Conservation (phyloP, 2,888 invertebrate species). For the Drosophila rubida region DNA sequence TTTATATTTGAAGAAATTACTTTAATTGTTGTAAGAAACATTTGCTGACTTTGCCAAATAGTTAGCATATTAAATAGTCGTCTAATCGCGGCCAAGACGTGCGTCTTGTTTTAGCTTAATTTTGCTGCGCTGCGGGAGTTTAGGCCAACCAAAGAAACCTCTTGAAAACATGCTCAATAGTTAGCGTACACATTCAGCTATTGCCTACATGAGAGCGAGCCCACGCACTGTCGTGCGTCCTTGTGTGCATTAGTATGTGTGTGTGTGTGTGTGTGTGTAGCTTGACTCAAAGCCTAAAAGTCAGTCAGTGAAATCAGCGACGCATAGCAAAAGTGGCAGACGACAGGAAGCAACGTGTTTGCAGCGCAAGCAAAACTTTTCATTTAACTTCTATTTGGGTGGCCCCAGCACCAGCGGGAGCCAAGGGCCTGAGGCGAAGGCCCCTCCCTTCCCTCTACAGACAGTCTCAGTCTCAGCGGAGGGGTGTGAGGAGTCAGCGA, state of each 20-base stretch:
- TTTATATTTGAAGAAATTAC: too few species aligned
- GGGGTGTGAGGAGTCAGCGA: slow-evolving; percentile 27
- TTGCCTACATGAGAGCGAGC: slow-evolving; percentile 63
- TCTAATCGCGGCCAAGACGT: background rate
- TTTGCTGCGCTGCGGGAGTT: slow-evolving; percentile 56
- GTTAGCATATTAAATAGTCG: slow-evolving; percentile 5
- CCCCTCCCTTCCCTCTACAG: too few species aligned
- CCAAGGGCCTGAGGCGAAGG: slow-evolving; percentile 23
- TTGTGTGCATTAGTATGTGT: slow-evolving; percentile 8
- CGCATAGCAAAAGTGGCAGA: slow-evolving; percentile 72
- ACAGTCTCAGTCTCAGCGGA: background rate
- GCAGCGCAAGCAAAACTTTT: slow-evolving; percentile 81
- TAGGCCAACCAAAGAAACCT: slow-evolving; percentile 55
- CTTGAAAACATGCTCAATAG: slow-evolving; percentile 76
- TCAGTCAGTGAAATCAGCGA: slow-evolving; percentile 78
- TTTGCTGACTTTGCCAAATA: too few species aligned
- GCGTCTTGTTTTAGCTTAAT: slow-evolving; percentile 60
- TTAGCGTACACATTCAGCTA: slow-evolving; percentile 27
- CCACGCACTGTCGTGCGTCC: slow-evolving; percentile 33
- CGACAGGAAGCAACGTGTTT: slow-evolving; percentile 81
- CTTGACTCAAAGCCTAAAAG: slow-evolving; percentile 77
- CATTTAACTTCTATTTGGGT: slow-evolving; percentile 76
- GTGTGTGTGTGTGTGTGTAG: slow-evolving; percentile 31
- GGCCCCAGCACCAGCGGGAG: background rate
- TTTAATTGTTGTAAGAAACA: too few species aligned